A percentile compares a stretch with the other conserved stretches of the same genome.
Evolutionary conservation across 92 coral and sea anemone species (phyloP).

Genomic region (Phenganax subtilis): DNA sequence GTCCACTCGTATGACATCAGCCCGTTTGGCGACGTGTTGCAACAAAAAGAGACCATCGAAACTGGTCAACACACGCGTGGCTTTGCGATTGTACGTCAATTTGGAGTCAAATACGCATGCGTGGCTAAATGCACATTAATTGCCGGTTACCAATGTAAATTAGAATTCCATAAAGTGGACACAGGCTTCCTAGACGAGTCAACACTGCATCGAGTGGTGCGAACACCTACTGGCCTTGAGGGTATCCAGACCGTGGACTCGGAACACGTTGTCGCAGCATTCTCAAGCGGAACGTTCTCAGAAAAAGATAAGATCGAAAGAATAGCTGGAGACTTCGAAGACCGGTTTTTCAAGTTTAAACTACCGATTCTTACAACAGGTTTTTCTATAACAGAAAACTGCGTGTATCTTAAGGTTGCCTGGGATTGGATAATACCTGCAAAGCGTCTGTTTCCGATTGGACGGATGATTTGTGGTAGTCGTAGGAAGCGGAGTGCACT

Average conservation of each 20-base stretch:
- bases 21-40: constrained; percentile 63
- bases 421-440: constrained; percentile 60
- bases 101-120: constrained; percentile 65
- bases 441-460: constrained; percentile 70
- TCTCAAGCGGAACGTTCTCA: constrained; percentile 85
- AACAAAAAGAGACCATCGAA: constrained; percentile 56
- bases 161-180: constrained; percentile 73
- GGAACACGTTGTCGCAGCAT: constrained; percentile 56
- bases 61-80: constrained; percentile 79
- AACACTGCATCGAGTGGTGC: constrained; percentile 74
- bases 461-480: constrained; percentile 63
- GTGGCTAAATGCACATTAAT: constrained; percentile 80
- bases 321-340: constrained; percentile 93
- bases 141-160: constrained; percentile 81
- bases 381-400: constrained; percentile 73
- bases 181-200: constrained; percentile 60
- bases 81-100: constrained; percentile 79
- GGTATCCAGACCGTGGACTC: constrained; percentile 61
- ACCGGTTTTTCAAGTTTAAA: constrained; percentile 72
- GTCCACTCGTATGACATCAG: constrained; percentile 71
- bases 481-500: constrained; percentile 66
- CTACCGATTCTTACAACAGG: constrained; percentile 79
- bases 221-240: constrained; percentile 92
- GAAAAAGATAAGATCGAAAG: constrained; percentile 74
- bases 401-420: constrained; percentile 62